These are phyloP conservation scores for Cheirogaleus medius DNA, from an alignment of 2,113 vertebrate species.

Conservation along the genomic window DNA sequence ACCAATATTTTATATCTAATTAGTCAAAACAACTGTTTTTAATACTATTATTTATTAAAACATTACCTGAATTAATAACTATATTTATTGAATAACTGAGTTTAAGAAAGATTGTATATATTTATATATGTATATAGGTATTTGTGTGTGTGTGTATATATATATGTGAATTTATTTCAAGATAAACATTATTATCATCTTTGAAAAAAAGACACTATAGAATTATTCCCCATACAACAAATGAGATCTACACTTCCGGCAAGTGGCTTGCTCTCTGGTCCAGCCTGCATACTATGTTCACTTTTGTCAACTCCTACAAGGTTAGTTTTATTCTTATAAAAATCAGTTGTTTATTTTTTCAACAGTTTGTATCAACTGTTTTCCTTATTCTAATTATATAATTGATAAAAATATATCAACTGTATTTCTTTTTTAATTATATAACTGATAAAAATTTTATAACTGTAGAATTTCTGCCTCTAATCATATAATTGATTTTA, in stretches of 20 bases:
- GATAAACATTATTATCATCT: neutral
- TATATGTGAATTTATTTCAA: neutral
- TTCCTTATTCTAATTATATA: neutral
- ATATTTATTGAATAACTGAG: neutral
- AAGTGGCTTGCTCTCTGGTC: accelerated
- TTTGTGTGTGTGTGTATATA: neutral
- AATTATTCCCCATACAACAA: accelerated
- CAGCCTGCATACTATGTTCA: neutral
- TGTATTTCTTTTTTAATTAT: no score
- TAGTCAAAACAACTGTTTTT: neutral
- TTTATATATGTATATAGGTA: neutral
- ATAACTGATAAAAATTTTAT: no score
- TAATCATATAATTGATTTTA: neutral
- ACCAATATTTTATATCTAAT: neutral
- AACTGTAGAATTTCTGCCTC: no score
- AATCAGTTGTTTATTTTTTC: neutral
- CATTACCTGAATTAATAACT: neutral
- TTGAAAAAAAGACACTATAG: neutral
- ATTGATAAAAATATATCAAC: no score
- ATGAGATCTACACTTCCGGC: accelerated
- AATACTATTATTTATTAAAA: neutral
- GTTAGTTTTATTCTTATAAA: neutral
- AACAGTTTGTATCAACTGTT: neutral
- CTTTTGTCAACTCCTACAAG: neutral
- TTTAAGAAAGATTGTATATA: neutral